Percentiles rank a stretch among this genome's conserved stretches.
phyloP scores from a whole-genome alignment of 2,888 invertebrate genomes.

The Caenorhabditis panamensis region DNA sequence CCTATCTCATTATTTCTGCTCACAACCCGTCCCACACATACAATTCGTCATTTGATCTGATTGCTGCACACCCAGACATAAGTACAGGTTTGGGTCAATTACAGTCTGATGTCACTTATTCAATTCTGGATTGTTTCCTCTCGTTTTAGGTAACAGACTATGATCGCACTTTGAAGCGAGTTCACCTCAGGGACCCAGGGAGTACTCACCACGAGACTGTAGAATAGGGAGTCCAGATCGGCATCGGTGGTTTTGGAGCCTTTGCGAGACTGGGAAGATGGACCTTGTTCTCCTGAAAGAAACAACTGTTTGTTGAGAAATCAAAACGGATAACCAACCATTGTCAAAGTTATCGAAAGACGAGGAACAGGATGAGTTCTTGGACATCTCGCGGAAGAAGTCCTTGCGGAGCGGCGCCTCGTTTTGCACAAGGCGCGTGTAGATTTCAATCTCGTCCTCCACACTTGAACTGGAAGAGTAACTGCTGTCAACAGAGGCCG shows the following conservation, averaged over 20 bases:
- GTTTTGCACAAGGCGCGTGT: constrained; percentile 44
- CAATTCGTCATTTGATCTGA: not conserved
- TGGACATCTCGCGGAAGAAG: constrained; percentile 52
- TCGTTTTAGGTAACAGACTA: too few species aligned
- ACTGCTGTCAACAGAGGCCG: constrained; percentile 25
- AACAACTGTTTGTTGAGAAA: too few species aligned
- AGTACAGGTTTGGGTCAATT: not conserved
- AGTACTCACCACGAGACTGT: constrained; percentile 38
- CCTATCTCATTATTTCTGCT: not conserved
- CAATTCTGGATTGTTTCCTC: too few species aligned
- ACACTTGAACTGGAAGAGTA: constrained; percentile 44
- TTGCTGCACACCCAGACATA: not conserved
- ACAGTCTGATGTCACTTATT: not conserved
- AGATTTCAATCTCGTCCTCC: constrained; percentile 51
- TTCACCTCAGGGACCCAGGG: not conserved
- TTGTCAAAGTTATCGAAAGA: constrained; percentile 52
- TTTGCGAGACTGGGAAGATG: constrained; percentile 38
- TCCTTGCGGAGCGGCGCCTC: constrained; percentile 45
- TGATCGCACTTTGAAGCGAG: not conserved
- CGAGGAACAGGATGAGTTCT: constrained; percentile 41
- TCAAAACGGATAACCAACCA: constrained; percentile 9
- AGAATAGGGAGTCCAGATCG: constrained; percentile 43
- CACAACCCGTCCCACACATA: not conserved
- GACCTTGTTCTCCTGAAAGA: constrained; percentile 33
- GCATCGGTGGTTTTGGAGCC: constrained; percentile 51